Evolutionary conservation across 2,888 invertebrate species (phyloP).

Genomic region (Melipona bicolor): DNA sequence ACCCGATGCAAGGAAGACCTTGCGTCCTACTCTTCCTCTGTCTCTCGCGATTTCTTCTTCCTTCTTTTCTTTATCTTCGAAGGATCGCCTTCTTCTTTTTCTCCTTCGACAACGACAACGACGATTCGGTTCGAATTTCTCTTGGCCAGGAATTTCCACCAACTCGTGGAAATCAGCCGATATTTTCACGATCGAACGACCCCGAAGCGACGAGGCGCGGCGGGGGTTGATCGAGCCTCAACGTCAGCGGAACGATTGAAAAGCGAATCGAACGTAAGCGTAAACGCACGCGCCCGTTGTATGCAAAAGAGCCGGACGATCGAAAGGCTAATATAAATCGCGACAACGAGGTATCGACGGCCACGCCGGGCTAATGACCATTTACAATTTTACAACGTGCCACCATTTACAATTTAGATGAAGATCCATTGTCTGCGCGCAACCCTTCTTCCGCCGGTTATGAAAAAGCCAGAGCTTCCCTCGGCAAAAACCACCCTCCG

Average conservation of each 20-base stretch:
- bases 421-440: conserved; percentile 76
- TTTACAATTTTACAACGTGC: conserved; percentile 77
- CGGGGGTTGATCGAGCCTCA: background rate
- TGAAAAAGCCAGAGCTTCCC: conserved; percentile 74
- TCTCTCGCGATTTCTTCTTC: background rate
- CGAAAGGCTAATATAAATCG: conserved; percentile 51
- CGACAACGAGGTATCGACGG: conserved; percentile 52
- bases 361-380: conserved; percentile 62
- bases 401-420: conserved; percentile 82
- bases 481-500: conserved; percentile 60
- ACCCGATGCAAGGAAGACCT: too few species aligned
- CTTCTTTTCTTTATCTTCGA: background rate
- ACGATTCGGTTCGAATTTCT: background rate
- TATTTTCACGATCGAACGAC: background rate
- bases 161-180: background rate
- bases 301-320: conserved; percentile 45
- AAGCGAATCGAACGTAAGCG: conserved; percentile 40
- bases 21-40: background rate
- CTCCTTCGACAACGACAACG: background rate
- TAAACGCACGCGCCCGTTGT: conserved; percentile 26
- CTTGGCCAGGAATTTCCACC: background rate
- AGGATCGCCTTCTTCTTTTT: conserved; percentile 22
- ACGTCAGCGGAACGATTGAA: background rate
- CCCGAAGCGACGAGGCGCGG: background rate
- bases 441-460: conserved; percentile 74